phyloP scores from a whole-genome alignment of 1,140 invertebrate genomes.

The Leptinotarsa lineolata region DNA sequence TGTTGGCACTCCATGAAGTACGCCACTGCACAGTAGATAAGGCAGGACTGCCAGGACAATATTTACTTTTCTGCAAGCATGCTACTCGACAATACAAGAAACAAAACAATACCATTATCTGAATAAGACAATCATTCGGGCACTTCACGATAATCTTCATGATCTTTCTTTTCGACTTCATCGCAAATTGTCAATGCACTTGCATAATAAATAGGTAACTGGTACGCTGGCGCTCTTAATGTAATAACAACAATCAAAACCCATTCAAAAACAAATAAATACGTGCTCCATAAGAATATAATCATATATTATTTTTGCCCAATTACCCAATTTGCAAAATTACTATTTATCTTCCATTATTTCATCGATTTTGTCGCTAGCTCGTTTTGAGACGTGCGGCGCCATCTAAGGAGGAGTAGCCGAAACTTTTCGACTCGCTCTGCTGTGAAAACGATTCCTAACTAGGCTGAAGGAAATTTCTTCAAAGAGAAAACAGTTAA shows the following conservation, averaged over 20 bases:
- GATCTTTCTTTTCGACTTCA: neutral
- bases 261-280: conserved; percentile 20
- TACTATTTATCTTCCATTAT: conserved; percentile 22
- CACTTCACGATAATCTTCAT: neutral
- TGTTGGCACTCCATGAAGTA: too few species aligned
- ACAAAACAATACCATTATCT: too few species aligned
- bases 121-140: too few species aligned
- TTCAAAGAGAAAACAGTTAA: too few species aligned
- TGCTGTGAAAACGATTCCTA: neutral
- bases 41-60: too few species aligned
- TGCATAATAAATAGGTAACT: neutral
- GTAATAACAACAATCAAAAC: conserved; percentile 8
- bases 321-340: conserved; percentile 24
- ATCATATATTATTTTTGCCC: conserved; percentile 24
- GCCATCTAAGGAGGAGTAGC: conserved; percentile 15
- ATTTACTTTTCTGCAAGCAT: too few species aligned
- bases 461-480: neutral
- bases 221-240: neutral
- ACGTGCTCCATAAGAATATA: conserved; percentile 22
- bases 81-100: too few species aligned
- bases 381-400: neutral
- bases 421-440: neutral
- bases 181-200: neutral
- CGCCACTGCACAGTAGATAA: too few species aligned
- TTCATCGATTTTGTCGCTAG: conserved; percentile 10